Base-by-base conservation (phyloP, 2,797 vertebrate genomes). In the Leptodactylus fallax region DNA sequence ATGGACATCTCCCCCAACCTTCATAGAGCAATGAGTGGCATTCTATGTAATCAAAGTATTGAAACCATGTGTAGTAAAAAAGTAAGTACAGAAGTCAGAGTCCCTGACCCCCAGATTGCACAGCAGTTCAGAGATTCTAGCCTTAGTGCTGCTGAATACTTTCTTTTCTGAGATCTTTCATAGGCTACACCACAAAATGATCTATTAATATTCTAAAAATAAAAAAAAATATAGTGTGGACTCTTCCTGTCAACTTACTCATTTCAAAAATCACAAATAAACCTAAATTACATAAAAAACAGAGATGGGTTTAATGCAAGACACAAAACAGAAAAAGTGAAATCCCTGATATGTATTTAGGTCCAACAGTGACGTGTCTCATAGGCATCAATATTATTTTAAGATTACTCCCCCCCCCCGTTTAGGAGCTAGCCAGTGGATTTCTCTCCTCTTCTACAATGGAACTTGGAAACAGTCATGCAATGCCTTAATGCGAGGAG, bases 201-300 rank as follows among this genome's bases (percentile, higher is more conserved):
- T 69, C 49, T 79, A 51, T 83, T 82, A 71, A 77, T 77, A 77
- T 77, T 51, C 1, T 4, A 36, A 77, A 51, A n/a, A 23, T 21
- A 13, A 55, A 69, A 85, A 67, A 67, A 79, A 36, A 76, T 23
- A n/a, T 8, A 12, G 6, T 21, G 25, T 83, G 76, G 81, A 60
- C 65, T 0, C 9, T 14, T 58, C 79, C 87, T 81, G 79, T 79
- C 51, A 60, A 13, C 25, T 71, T 88, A 88, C 87, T 78, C 87
- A 83, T 83, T 56, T 69, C 25, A 49, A 79, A 83, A 61, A 58
- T 83, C 61, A 79, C 74, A 84, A 84, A 69, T 87, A 78, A 81
- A 78, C 58, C 60, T 69, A 78, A 72, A 78, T 83, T 78, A 67
- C 19, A 82, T 53, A 67, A 87, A 27, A 61, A 78, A 87, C 27